Evolutionary conservation across 2,888 invertebrate genomes (phyloP).

Genomic region (Euplagia quadripunctaria): DNA sequence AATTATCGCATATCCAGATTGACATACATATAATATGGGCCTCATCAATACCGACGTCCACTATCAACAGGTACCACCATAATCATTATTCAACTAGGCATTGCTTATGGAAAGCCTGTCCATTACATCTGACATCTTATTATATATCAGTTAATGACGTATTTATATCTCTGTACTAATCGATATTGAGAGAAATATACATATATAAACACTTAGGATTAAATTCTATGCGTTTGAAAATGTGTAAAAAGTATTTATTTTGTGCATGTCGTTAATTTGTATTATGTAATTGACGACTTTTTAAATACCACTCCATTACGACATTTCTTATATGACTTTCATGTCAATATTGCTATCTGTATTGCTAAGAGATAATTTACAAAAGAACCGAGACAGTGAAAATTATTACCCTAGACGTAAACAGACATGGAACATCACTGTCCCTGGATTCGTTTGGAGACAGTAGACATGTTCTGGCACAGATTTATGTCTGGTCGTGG

Average conservation of each 20-base stretch:
- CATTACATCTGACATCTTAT: neutral
- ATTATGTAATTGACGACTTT: no score
- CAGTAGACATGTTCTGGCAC: no score
- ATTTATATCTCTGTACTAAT: neutral
- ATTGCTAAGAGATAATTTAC: no score
- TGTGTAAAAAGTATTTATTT: neutral
- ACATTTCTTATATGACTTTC: no score
- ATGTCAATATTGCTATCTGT: no score
- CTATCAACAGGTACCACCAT: conserved; percentile 13
- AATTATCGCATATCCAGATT: neutral
- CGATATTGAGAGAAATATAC: neutral
- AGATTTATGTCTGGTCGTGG: no score
- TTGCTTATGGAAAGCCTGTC: neutral
- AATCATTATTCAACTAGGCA: conserved; percentile 3
- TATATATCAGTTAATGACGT: neutral
- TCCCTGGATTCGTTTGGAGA: no score
- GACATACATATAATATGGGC: neutral
- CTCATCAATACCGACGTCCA: neutral
- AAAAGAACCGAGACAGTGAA: no score
- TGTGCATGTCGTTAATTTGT: no score
- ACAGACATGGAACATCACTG: no score
- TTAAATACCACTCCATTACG: no score
- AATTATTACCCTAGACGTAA: no score
- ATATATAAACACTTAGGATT: neutral
- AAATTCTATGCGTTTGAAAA: neutral